Evolutionary conservation across 2,888 invertebrate species (phyloP), one percentile per base, ranked within the genome.

Genomic region (Melanotus villosus): DNA sequence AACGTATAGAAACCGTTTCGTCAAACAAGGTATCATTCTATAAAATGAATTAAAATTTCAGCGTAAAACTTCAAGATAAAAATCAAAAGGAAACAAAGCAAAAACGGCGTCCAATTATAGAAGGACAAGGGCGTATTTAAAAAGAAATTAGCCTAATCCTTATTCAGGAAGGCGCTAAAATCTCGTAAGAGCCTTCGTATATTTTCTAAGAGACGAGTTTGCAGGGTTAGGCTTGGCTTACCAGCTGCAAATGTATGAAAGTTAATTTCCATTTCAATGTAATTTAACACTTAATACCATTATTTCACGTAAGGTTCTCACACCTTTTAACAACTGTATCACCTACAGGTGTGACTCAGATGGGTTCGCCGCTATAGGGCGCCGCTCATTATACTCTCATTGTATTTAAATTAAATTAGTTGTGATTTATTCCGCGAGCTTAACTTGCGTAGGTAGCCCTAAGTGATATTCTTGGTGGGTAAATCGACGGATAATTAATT

Each of bases 261-360:
- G 32, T 58, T 32, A 52, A 67, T 54, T 59, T 60, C 32, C 59
- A 54, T 65, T 65, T 64, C 30, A 54, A 60, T 60, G 26, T 38
- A 65, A 56, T 65, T 59, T 60, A 45, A 60, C 60, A 56, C 56
- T 65, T 69, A 65, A 69, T 62, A 56, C 47, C 59, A 65, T 56
- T 69, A 69, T 60, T 69, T 69, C 59, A 65, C 23, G 47, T 60
- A 52, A 70, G 70, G 73, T 81, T 82, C 83, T 80, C 82, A 82
- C 82, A 82, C 83, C 82, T 82, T 79, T 80, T 77, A 80, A 83
- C 81, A 83, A 81, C 82, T 82, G 79, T 81, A 82, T 82, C 82
- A 82, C 82, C 82, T 81, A 82, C 82, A 81, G 81, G 80, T 81
- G 81, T 83, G 82, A 83, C 77, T 83, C 83, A 83, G 78, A 75